These are phyloP conservation scores for Corbicula japonica DNA, from an alignment of 2,888 invertebrate species.

Conservation along the genomic window DNA sequence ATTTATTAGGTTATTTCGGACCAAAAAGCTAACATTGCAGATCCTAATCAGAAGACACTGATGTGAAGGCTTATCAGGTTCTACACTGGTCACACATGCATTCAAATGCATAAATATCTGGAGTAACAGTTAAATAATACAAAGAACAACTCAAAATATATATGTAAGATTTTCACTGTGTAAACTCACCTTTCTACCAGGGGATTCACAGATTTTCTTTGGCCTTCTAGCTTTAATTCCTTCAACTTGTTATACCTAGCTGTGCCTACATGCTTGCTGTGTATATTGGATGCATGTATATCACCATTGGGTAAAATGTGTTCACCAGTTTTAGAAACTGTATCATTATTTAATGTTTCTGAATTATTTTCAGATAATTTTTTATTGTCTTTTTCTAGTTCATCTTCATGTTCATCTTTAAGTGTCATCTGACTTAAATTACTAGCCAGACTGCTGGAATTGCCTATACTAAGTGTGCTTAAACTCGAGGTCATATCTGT, in stretches of 20 bases:
- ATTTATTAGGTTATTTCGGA: too few relatives aligned
- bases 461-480: slow-evolving; percentile 45
- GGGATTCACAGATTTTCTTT: slow-evolving; percentile 66
- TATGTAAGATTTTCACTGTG: too few relatives aligned
- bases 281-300: slow-evolving; percentile 19
- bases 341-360: not conserved
- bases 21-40: too few relatives aligned
- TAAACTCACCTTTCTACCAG: slow-evolving; percentile 62
- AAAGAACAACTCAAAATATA: too few relatives aligned
- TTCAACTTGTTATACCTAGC: slow-evolving; percentile 31
- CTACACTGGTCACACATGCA: too few relatives aligned
- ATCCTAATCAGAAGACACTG: too few relatives aligned
- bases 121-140: too few relatives aligned
- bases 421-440: slow-evolving; percentile 44
- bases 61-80: too few relatives aligned
- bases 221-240: slow-evolving; percentile 63
- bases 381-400: slow-evolving; percentile 21
- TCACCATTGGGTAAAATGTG: slow-evolving; percentile 18
- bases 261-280: slow-evolving; percentile 12
- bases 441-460: slow-evolving; percentile 37
- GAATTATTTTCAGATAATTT: slow-evolving; percentile 11
- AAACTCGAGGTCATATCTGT: slow-evolving; percentile 46
- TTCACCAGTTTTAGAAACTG: slow-evolving; percentile 13
- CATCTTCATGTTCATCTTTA: slow-evolving; percentile 20
- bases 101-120: too few relatives aligned